Base-by-base conservation (phyloP, 2,797 vertebrate genomes). In the Lemur catta region DNA sequence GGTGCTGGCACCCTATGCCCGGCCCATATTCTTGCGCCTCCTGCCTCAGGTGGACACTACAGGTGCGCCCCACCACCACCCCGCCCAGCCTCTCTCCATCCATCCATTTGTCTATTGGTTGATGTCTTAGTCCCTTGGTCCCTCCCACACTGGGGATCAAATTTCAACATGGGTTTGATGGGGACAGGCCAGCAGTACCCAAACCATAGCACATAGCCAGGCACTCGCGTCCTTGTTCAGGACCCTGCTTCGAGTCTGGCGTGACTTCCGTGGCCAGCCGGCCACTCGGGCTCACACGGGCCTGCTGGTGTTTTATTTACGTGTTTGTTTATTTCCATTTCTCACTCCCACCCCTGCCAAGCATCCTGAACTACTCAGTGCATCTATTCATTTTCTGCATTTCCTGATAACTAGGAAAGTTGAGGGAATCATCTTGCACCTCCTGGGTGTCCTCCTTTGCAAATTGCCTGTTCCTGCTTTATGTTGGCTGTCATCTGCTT, bases 21-120 rank as follows among this genome's bases (percentile, higher is more conserved):
- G 98, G 10, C 99, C 99, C 0, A 63, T 99, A 86, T 99, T 99
- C 95, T 98, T 99, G n/a, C 99, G 99, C 11, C 98, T 99, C 84
- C 97, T 99, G 65, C 98, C 99, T 3, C 98, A 98, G 69, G 98
- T 99, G 14, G 99, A 99, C 98, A 99, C 99, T 30, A 99, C 99
- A 98, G 99, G 99, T 99, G 98, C 52, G 86, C 5, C 13, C 74
- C 75, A 46, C 43, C 9, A 46, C 9, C 43, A 10, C 43, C 43
- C 43, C 72, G 3, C 12, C 46, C 67, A 2, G 2, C 33, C 33
- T 52, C 41, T 4, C 20, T 92, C 55, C 26, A 33, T 82, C 48
- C 0, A 1, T 50, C 71, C 15, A 1, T 22, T 10, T 6, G 15
- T 61, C 38, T 92, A 11, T 76, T 4, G 22, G 33, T 28, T 67